Conservation (phyloP, 2,797 vertebrate genomes). For the Anguilla megastoma region DNA sequence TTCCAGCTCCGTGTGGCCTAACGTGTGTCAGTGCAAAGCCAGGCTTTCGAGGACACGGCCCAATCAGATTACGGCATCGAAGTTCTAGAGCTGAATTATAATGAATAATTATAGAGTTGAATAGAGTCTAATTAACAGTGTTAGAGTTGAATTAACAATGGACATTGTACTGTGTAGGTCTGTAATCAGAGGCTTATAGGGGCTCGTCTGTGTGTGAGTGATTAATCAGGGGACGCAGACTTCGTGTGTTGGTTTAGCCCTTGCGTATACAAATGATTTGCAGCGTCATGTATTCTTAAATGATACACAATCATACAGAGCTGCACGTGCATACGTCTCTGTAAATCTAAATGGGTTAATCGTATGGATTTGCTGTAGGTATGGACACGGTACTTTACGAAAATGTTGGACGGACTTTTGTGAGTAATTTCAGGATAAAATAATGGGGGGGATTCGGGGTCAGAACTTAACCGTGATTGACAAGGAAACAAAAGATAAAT, state of each 20-base stretch:
- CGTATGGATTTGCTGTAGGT: background rate
- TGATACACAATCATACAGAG: background rate
- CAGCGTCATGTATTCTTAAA: background rate
- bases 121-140: too few relatives aligned
- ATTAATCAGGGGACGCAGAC: background rate
- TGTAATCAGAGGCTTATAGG: background rate
- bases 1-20: slow-evolving; percentile 30
- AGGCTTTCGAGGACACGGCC: slow-evolving; percentile 49
- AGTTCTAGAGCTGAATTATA: too few relatives aligned
- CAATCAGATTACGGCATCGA: slow-evolving; percentile 6
- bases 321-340: background rate
- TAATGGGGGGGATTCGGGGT: slow-evolving; percentile 52
- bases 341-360: background rate
- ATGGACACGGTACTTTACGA: background rate
- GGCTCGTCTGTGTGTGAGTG: background rate
- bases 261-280: background rate
- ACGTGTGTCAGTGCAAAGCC: slow-evolving; percentile 37
- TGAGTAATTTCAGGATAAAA: slow-evolving; percentile 44
- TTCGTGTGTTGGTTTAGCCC: background rate
- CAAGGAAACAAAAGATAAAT: slow-evolving; percentile 66
- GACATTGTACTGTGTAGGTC: too few relatives aligned
- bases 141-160: too few relatives aligned
- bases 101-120: too few relatives aligned
- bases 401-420: background rate
- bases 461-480: slow-evolving; percentile 68